Evolutionary conservation across 2,113 vertebrate species (phyloP), one percentile per base, ranked within the genome.

Genomic region (Esox niger): DNA sequence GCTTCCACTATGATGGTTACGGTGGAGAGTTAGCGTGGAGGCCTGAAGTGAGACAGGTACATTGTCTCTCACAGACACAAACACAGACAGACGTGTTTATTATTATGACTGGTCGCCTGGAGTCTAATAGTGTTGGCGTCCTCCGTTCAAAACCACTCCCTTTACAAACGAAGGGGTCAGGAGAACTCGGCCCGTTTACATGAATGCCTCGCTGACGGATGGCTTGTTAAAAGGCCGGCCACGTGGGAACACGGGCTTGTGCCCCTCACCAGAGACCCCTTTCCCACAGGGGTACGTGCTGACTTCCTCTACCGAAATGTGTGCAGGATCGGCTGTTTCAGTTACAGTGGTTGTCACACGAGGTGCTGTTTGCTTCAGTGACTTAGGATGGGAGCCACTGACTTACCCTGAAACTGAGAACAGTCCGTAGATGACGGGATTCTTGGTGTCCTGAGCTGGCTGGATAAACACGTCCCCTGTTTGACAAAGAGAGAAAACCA

Each of bases 401-500:
- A 87, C 94, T 93, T 82, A 98, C 97, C 97, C 97, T 0, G 96
- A 98, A 52, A 97, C 94, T 0, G 95, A 96, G 82, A 99, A 99
- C 52, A 98, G 95, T 0, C 95, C 97, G 0, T 98, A 99, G 87
- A 99, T 99, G 84, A 98, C 88, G 0, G 97, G 97, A 73, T 98
- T 98, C 91, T 95, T 98, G 77, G 91, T 94, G 83, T 99, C 97
- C 81, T 98, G 96, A 23, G 95, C 98, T 79, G 97, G 95, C 88
- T 98, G 96, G 79, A 99, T 94, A 82, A 95, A 99, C 69, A 99
- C 95, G 0, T 97, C 96, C 91, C 96, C 97, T 99, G 86, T 73
- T 74, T 85, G 69, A 73, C 79, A 86, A 74, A 87, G 72, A 77
- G 60, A 15, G n/a, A 52, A 52, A n/a, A 6, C 6, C 47, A 52